These are phyloP conservation scores for Jacana jacana DNA, from an alignment of 2,113 vertebrate species.

Conservation along the genomic window DNA sequence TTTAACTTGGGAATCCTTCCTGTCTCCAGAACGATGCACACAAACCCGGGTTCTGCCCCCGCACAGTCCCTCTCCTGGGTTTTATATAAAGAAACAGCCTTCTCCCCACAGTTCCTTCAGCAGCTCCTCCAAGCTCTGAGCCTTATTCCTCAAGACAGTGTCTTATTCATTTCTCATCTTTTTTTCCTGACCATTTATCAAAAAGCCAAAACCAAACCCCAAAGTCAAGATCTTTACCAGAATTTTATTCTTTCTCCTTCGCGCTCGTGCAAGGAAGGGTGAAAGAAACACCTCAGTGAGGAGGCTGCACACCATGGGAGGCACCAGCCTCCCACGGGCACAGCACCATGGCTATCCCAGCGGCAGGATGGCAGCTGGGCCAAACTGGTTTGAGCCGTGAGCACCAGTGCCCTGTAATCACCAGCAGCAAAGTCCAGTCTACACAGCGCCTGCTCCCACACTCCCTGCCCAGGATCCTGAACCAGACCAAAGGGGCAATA, in stretches of 20 bases:
- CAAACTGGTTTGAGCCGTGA: background rate
- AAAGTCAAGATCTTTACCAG: background rate
- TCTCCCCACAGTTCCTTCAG: background rate
- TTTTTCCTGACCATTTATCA: background rate
- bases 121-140: background rate
- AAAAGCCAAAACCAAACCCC: background rate
- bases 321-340: background rate
- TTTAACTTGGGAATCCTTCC: background rate
- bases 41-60: accelerated
- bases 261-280: accelerated
- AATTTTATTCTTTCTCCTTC: background rate
- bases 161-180: background rate
- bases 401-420: background rate
- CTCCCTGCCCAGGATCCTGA: background rate
- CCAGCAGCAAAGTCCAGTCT: background rate
- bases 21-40: background rate
- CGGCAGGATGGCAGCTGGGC: background rate
- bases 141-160: background rate
- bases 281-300: background rate
- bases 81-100: background rate
- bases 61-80: background rate
- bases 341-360: background rate
- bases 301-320: accelerated
- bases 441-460: accelerated
- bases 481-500: background rate